Percentiles rank a stretch among this genome's conserved stretches.
Evolutionary conservation across 2,888 invertebrate species (phyloP).

Genomic region (Therioaphis trifolii): DNA sequence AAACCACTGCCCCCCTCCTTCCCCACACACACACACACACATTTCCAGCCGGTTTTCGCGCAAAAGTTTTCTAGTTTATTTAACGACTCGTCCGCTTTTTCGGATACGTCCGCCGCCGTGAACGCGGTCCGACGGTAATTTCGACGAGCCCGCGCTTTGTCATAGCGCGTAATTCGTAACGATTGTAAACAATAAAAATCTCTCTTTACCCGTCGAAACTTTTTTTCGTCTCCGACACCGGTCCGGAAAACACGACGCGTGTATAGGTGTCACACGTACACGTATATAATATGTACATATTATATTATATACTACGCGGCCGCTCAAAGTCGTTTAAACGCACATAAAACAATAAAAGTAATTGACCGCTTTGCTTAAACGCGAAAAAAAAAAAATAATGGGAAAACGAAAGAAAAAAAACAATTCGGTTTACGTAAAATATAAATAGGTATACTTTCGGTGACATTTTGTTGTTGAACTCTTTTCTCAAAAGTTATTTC

Average conservation of each 20-base stretch:
- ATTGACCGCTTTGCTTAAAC: too few relatives aligned
- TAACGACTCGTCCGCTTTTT: conserved; percentile 50
- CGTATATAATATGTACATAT: background rate
- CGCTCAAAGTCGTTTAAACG: too few relatives aligned
- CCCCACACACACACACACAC: too few relatives aligned
- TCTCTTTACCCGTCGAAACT: conserved; percentile 13
- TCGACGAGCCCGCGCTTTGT: conserved; percentile 55
- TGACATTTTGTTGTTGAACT: too few relatives aligned
- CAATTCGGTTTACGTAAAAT: background rate
- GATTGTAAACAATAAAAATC: background rate
- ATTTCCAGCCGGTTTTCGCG: conserved; percentile 8
- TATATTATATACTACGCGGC: background rate
- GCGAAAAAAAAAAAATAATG: too few relatives aligned
- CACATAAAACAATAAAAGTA: too few relatives aligned
- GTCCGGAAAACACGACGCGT: background rate
- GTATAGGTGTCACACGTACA: background rate
- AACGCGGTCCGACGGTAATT: conserved; percentile 44
- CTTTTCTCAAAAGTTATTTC: too few relatives aligned
- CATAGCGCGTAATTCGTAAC: conserved; percentile 16
- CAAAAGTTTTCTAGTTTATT: conserved; percentile 56
- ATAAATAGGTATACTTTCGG: too few relatives aligned
- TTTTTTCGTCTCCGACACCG: background rate
- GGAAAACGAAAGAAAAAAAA: background rate
- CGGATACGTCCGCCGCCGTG: conserved; percentile 11
- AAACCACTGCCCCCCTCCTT: background rate